Conservation (phyloP, 2,888 invertebrate genomes). For the Spodoptera picta region DNA sequence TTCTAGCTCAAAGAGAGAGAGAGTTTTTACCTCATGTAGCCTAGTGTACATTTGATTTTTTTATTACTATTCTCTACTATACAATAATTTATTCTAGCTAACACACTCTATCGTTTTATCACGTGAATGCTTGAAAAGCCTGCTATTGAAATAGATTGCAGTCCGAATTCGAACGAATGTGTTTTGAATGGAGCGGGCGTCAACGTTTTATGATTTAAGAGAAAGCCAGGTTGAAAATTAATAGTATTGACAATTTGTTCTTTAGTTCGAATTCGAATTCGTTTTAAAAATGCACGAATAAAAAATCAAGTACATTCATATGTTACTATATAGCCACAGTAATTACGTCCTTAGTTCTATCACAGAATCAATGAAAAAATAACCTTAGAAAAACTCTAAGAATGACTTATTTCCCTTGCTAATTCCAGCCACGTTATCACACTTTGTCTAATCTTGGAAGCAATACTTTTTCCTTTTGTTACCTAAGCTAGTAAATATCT, state of each 20-base stretch:
- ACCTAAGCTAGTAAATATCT: slow-evolving; percentile 24
- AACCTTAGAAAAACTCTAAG: neutral
- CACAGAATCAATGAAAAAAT: slow-evolving; percentile 2
- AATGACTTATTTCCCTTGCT: slow-evolving; percentile 2
- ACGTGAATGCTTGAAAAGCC: too few species aligned
- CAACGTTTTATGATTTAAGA: slow-evolving; percentile 25
- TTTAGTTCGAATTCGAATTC: too few species aligned
- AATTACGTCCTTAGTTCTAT: too few species aligned
- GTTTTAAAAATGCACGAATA: too few species aligned
- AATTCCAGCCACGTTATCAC: slow-evolving; percentile 15
- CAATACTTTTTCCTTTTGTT: slow-evolving; percentile 17
- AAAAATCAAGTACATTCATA: too few species aligned
- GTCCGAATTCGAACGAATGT: slow-evolving; percentile 22
- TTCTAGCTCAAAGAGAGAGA: too few species aligned
- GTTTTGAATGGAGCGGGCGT: slow-evolving; percentile 37
- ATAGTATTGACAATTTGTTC: neutral
- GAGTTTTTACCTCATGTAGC: too few species aligned
- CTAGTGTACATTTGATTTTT: too few species aligned
- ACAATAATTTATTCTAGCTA: too few species aligned
- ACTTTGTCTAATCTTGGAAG: slow-evolving; percentile 26
- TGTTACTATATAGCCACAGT: too few species aligned
- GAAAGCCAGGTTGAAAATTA: slow-evolving; percentile 22
- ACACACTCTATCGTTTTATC: neutral
- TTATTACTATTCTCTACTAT: too few species aligned
- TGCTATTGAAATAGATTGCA: slow-evolving; percentile 8